These are phyloP conservation scores for Cyclina sinensis DNA, from an alignment of 1,140 invertebrate genomes.

Conservation along the genomic window DNA sequence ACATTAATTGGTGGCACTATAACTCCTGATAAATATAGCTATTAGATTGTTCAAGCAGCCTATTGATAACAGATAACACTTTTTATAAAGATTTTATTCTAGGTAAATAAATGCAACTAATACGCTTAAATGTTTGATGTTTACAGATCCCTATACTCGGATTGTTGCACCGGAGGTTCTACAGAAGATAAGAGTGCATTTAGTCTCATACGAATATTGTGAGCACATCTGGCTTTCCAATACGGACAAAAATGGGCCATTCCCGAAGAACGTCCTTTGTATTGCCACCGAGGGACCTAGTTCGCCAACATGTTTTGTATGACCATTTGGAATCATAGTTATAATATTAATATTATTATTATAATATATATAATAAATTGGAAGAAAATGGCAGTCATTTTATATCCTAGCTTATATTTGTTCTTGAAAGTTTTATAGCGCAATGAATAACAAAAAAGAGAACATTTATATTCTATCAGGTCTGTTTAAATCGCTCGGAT, in stretches of 20 bases:
- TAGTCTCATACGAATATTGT: not conserved
- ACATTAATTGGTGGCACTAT: not conserved
- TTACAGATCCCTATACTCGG: not conserved
- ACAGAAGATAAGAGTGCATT: conserved; percentile 1
- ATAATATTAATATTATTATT: too few species aligned
- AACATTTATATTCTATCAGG: too few species aligned
- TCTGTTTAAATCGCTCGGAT: too few species aligned
- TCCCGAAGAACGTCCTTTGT: not conserved
- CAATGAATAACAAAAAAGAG: too few species aligned
- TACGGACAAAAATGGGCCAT: not conserved
- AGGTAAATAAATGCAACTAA: not conserved
- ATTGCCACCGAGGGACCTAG: conserved; percentile 20
- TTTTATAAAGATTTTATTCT: not conserved
- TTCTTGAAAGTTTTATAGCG: too few species aligned
- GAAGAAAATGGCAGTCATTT: too few species aligned
- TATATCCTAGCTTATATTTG: too few species aligned
- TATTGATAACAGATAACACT: not conserved
- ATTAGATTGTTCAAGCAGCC: not conserved
- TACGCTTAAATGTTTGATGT: not conserved
- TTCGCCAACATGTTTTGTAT: conserved; percentile 7
- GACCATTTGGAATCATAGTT: too few species aligned
- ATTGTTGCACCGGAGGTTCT: not conserved
- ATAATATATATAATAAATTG: too few species aligned
- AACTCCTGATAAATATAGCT: not conserved
- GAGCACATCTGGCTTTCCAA: not conserved